These are phyloP conservation scores for Brienomyrus longianalis DNA, from an alignment of 2,113 vertebrate species.

Conservation along the genomic window DNA sequence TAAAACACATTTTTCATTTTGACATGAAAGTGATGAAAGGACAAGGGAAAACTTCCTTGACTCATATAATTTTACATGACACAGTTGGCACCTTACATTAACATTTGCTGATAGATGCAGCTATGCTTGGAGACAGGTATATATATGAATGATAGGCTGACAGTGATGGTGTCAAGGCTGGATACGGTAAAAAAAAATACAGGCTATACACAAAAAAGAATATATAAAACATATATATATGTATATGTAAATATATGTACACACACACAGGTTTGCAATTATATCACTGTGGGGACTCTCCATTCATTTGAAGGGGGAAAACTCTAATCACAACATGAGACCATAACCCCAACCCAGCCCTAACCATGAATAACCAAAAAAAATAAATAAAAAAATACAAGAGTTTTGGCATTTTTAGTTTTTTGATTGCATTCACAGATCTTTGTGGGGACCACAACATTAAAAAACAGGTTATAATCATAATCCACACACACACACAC, in stretches of 20 bases:
- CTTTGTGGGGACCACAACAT: no score
- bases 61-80: constrained; percentile 12
- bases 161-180: not conserved
- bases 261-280: not conserved
- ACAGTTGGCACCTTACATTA: not conserved
- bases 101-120: not conserved
- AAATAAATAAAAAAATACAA: no score
- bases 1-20: constrained; percentile 13
- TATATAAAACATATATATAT: not conserved
- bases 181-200: not conserved
- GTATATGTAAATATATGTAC: not conserved
- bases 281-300: no score
- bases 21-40: constrained; percentile 8
- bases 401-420: no score
- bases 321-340: no score
- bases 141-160: not conserved
- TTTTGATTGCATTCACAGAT: no score
- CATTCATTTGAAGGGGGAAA: no score
- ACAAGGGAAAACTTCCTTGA: not conserved
- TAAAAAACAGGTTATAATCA: no score
- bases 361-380: no score
- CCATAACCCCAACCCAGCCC: no score
- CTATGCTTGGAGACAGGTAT: not conserved
- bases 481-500: not conserved
- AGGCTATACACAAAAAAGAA: not conserved